Base-by-base conservation (phyloP, 2,113 vertebrate genomes). In the Macquaria ambigua region DNA sequence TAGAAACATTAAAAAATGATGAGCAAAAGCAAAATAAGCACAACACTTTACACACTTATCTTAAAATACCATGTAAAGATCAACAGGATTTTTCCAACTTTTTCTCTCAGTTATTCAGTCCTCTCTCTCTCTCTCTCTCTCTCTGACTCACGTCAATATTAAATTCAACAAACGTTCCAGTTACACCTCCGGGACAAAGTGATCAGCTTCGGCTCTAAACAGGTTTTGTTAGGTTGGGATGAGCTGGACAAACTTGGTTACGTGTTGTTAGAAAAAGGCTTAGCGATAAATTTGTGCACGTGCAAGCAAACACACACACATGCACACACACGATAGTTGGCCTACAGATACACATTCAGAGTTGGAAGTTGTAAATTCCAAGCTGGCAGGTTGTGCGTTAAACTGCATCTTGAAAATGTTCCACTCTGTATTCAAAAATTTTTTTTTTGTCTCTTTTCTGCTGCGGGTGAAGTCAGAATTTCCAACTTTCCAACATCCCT, bases 1-100 rank as follows among this genome's bases (percentile, higher is more conserved):
- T 88, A 92, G 90, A 89, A 74, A 89, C 73, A 68, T 64, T 28
- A 1, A 75, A 84, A 84, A 81, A 73, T 4, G 2, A 87, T 85
- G 56, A 90, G 46, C 41, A 81, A 69, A 85, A 69, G 8, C 28
- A 77, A 79, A 75, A 69, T 52, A 64, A 41, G 15, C 56, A 48
- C 52, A 25, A 39, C 7, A 20, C 53, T 39, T 61, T 25, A 56
- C 21, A 70, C 48, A 53, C 31, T 62, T 41, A 25, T 50, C 21
- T 48, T 43, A 53, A 70, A 72, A 58, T 16, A 53, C 0, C 43
- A 37, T 7, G 28, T 23, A 34, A 48, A 64, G 9, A 18, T 53
- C 20, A n/a, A 37, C 66, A 50, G 15, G 12, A n/a, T 74, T 53
- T 52, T 39, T 11, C 34, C 20, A 48, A 37, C n/a, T 67, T 56